Evolutionary conservation across 92 coral and sea anemone species (phyloP), one percentile per base, ranked within the genome.

Genomic region (Zoanthus sansibaricus): DNA sequence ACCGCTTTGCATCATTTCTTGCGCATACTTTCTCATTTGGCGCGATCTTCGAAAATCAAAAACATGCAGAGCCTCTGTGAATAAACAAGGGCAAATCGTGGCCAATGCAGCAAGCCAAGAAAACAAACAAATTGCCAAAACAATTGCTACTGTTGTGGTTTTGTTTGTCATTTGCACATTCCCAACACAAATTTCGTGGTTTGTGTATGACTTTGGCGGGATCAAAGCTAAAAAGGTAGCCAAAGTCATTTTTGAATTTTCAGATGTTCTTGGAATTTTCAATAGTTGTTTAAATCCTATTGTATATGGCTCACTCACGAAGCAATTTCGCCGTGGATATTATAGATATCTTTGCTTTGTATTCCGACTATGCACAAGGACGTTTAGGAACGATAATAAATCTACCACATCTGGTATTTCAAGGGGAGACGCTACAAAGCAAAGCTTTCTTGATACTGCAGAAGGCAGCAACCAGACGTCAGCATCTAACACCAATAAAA

Each of bases 251-350:
- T 76, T 76, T 15, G 52, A 25, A 37, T 76, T 76, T 31, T 76
- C 82, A 6, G 82, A 76, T 54, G 52, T 76, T 54, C 67, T 76
- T 12, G 82, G 47, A 0, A 14, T 31, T 1, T 76, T 76, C 45
- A 76, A 76, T 62, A 76, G 82, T 46, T 76, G 82, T 17, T 47
- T 76, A 54, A 76, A 76, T 16, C 82, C 82, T 13, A 76, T 76
- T 13, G 82, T 76, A 45, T 76, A 76, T 30, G 82, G 82, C 15
- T 76, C 82, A 44, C 67, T 76, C 17, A 76, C 82, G 37, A 76
- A 47, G 30, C 67, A 76, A 66, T 52, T 76, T 55, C 82, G 82
- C 6, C 46, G 52, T 58, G 82, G 82, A 3, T 76, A 76, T 37
- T 76, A 76, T 37, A 76, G 13, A 54, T 76, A 76, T 76, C 82